Evolutionary conservation across 2,113 vertebrate genomes (phyloP).

Genomic region (Microtus richardsoni): DNA sequence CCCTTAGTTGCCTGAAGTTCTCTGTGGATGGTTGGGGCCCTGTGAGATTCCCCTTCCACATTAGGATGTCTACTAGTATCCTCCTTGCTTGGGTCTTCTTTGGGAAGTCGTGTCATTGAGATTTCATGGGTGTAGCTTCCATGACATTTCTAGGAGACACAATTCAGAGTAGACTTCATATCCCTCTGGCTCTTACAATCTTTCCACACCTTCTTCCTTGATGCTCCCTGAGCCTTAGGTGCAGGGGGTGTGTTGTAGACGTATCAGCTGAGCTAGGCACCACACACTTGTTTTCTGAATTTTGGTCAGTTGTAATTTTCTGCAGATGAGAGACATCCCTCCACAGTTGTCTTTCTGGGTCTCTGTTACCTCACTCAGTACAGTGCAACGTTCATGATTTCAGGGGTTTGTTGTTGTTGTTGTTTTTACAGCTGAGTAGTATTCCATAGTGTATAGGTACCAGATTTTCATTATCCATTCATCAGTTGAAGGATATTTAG

Average conservation of each 20-base stretch:
- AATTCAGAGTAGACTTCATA: not conserved
- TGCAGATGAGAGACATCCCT: not conserved
- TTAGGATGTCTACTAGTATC: not conserved
- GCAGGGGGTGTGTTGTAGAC: not conserved
- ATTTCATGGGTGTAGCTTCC: not conserved
- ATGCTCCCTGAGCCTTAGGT: not conserved
- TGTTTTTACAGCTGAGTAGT: not conserved
- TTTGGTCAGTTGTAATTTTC: not conserved
- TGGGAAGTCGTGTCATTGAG: not conserved
- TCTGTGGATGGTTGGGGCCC: not conserved
- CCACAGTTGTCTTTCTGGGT: not conserved
- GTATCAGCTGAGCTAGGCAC: not conserved
- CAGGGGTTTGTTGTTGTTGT: too few relatives aligned
- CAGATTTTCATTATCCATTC: not conserved
- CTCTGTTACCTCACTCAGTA: not conserved
- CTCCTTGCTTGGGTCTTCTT: not conserved
- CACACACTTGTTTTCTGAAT: not conserved
- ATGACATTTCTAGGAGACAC: not conserved
- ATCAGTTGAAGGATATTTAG: not conserved
- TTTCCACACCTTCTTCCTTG: not conserved
- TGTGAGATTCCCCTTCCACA: not conserved
- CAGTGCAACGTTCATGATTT: not conserved
- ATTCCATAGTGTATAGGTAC: not conserved
- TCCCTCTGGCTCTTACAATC: not conserved
- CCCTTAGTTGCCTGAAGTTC: not conserved